Evolutionary conservation across 2,113 vertebrate genomes (phyloP).

Genomic region (Bujurquina vittata): DNA sequence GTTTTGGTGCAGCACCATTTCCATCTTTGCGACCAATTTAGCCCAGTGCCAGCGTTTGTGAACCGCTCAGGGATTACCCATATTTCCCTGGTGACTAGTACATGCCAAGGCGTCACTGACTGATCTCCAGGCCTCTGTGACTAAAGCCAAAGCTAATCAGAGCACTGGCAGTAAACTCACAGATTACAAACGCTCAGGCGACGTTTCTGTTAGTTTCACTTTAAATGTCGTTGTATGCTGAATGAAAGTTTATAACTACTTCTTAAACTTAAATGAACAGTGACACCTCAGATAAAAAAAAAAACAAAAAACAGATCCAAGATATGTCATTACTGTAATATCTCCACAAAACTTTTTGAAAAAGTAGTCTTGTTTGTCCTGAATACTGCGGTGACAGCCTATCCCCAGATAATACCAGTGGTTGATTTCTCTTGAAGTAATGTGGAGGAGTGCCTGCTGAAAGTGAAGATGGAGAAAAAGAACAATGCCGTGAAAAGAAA

Average conservation of each 20-base stretch:
- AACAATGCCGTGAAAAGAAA: slow-evolving; percentile 31
- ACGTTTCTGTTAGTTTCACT: too few relatives aligned
- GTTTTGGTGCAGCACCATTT: too few relatives aligned
- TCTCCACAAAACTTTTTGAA: not conserved
- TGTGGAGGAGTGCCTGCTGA: slow-evolving; percentile 17
- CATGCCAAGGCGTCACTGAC: not conserved
- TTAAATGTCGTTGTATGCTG: not conserved
- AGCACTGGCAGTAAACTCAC: not conserved
- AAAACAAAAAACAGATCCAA: not conserved
- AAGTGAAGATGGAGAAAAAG: slow-evolving; percentile 33
- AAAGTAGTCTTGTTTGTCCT: not conserved
- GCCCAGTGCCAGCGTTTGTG: not conserved
- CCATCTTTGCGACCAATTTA: not conserved
- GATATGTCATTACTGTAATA: not conserved
- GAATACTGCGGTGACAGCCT: slow-evolving; percentile 21
- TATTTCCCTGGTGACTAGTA: not conserved
- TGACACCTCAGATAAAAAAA: not conserved
- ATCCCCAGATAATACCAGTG: slow-evolving; percentile 21
- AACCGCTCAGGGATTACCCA: not conserved
- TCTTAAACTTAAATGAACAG: not conserved
- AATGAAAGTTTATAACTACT: not conserved
- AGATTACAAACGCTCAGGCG: too few relatives aligned
- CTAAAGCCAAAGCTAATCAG: not conserved
- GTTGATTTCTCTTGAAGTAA: slow-evolving; percentile 33
- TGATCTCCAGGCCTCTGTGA: not conserved